These are phyloP conservation scores for Epirrhoe alternata DNA, from an alignment of 2,888 invertebrate species.

Conservation along the genomic window DNA sequence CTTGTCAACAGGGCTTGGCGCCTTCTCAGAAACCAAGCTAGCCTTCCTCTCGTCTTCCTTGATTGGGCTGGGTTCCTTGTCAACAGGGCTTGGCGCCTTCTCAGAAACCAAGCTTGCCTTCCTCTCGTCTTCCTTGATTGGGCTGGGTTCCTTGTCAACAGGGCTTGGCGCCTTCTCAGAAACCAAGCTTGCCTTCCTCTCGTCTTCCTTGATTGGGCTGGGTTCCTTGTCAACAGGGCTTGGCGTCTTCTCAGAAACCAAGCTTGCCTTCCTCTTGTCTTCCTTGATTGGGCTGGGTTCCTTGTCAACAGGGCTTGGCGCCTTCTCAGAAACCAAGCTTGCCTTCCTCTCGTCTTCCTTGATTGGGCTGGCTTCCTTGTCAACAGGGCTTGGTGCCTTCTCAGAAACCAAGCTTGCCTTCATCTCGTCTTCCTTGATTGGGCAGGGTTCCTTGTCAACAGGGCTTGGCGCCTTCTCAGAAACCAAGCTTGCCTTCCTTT, in stretches of 20 bases:
- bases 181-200: background rate
- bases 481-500: conserved; percentile 18
- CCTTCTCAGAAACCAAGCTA: conserved; percentile 22
- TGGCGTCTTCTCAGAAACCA: conserved; percentile 13
- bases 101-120: conserved; percentile 15
- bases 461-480: conserved; percentile 29
- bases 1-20: conserved; percentile 4
- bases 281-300: background rate
- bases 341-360: conserved; percentile 12
- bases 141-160: background rate
- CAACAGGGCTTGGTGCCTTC: conserved; percentile 21
- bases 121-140: background rate
- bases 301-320: background rate
- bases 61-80: conserved; percentile 20
- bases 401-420: conserved; percentile 10
- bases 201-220: background rate
- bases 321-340: background rate
- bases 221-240: background rate
- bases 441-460: conserved; percentile 20
- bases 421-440: conserved; percentile 15
- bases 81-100: conserved; percentile 1
- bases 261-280: conserved; percentile 11
- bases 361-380: conserved; percentile 22
- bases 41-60: conserved; percentile 18
- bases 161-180: background rate